These are phyloP conservation scores for Gallinago undulata DNA, from an alignment of 2,113 vertebrate species.

Conservation along the genomic window DNA sequence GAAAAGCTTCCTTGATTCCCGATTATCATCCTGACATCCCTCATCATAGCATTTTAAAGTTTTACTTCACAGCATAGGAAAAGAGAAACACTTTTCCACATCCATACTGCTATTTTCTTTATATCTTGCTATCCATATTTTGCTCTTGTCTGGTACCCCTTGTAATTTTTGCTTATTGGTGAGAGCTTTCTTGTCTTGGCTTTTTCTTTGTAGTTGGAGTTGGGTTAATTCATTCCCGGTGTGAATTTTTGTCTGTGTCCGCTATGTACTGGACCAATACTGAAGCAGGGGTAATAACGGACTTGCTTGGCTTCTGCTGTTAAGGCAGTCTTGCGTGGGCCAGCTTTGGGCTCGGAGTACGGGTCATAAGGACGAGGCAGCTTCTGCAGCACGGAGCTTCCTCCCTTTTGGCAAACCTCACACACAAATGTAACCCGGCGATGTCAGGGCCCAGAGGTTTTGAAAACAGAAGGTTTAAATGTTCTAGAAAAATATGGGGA, in stretches of 20 bases:
- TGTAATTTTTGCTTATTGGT: constrained; percentile 48
- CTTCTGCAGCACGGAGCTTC: neutral
- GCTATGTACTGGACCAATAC: neutral
- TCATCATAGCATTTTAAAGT: neutral
- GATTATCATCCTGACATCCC: neutral
- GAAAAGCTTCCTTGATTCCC: neutral
- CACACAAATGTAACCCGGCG: neutral
- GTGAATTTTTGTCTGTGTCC: constrained; percentile 4
- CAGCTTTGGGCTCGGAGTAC: neutral
- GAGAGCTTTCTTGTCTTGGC: constrained; percentile 36
- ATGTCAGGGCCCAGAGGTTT: neutral
- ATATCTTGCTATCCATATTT: constrained; percentile 6
- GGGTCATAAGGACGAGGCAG: neutral
- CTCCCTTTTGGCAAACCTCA: neutral
- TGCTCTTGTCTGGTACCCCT: constrained; percentile 38
- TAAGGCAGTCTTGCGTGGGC: neutral
- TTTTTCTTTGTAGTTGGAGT: neutral
- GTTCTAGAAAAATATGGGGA: neutral
- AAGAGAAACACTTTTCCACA: neutral
- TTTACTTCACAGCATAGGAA: neutral
- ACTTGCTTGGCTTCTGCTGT: neutral
- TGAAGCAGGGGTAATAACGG: neutral
- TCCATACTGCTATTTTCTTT: neutral
- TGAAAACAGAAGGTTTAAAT: neutral
- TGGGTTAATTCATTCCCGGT: constrained; percentile 29